Conservation (phyloP, 1,140 invertebrate species). For the Coboldia fuscipes region DNA sequence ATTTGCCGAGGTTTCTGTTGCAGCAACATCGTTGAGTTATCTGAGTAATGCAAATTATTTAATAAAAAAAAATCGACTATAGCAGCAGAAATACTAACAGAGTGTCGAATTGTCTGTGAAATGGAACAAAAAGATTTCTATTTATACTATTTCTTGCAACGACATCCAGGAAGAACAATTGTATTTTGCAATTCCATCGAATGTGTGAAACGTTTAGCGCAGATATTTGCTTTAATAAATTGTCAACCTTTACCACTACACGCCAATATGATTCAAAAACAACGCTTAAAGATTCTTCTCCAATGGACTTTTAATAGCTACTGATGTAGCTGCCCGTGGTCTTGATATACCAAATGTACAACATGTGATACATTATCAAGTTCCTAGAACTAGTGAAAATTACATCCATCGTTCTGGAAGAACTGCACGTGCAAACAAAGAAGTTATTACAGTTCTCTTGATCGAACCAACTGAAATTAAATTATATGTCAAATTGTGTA, state of each 20-base stretch:
- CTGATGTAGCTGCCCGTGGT: slow-evolving; percentile 92
- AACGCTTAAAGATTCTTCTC: slow-evolving; percentile 83
- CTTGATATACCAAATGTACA: slow-evolving; percentile 87
- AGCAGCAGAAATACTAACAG: slow-evolving; percentile 61
- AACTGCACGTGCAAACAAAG: slow-evolving; percentile 72
- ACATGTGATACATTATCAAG: slow-evolving; percentile 95
- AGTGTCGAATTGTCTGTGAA: slow-evolving; percentile 55
- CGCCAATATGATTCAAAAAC: slow-evolving; percentile 87
- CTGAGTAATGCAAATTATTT: too few species aligned
- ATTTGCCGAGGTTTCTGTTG: too few species aligned
- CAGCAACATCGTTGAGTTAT: too few species aligned
- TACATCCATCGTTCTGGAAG: slow-evolving; percentile 94
- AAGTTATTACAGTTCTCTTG: slow-evolving; percentile 80
- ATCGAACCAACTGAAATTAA: slow-evolving; percentile 72
- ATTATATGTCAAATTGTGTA: slow-evolving; percentile 60
- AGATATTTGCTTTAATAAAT: slow-evolving; percentile 58
- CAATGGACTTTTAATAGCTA: slow-evolving; percentile 72
- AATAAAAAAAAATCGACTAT: too few species aligned
- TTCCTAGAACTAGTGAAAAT: slow-evolving; percentile 81
- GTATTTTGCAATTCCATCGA: slow-evolving; percentile 97
- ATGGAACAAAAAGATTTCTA: slow-evolving; percentile 79
- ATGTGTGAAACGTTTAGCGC: slow-evolving; percentile 65
- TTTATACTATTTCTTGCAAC: slow-evolving; percentile 77
- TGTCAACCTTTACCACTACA: slow-evolving; percentile 70
- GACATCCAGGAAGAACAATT: slow-evolving; percentile 70